Evolutionary conservation across 2,888 invertebrate genomes (phyloP).

Genomic region (Camponotus fellah): DNA sequence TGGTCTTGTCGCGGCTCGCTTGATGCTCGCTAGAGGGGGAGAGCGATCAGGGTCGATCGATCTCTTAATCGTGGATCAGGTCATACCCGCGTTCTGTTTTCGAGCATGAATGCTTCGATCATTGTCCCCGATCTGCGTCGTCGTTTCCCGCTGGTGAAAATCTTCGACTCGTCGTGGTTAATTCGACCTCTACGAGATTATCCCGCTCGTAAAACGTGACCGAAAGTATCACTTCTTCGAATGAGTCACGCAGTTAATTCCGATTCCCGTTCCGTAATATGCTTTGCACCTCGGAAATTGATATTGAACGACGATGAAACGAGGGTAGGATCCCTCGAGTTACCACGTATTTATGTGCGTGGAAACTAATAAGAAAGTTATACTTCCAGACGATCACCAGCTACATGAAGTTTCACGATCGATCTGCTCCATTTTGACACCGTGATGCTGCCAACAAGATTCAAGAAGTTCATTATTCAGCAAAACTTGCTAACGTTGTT

Average conservation of each 20-base stretch:
- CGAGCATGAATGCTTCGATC: slow-evolving; percentile 13
- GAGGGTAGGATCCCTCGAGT: not conserved
- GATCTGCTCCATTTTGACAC: not conserved
- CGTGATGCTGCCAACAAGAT: not conserved
- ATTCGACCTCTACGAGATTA: slow-evolving; percentile 26
- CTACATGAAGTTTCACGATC: not conserved
- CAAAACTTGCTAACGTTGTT: not conserved
- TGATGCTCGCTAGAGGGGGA: slow-evolving; percentile 1
- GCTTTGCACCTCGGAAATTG: not conserved
- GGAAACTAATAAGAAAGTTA: slow-evolving; percentile 20
- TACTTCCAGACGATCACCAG: not conserved
- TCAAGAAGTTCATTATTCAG: slow-evolving; percentile 18
- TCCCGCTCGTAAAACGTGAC: slow-evolving; percentile 35
- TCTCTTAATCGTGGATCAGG: slow-evolving; percentile 34
- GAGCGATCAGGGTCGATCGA: slow-evolving; percentile 31
- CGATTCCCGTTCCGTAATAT: slow-evolving; percentile 15
- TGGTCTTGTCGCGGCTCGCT: slow-evolving; percentile 33
- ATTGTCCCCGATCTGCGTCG: not conserved
- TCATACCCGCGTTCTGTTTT: not conserved
- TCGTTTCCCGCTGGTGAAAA: slow-evolving; percentile 1
- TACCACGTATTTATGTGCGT: not conserved
- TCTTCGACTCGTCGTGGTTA: slow-evolving; percentile 8
- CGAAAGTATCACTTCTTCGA: slow-evolving; percentile 20
- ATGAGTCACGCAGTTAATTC: slow-evolving; percentile 48
- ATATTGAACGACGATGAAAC: not conserved